A percentile compares a stretch with the other conserved stretches of the same genome.
phyloP scores from a whole-genome alignment of 35 echinoderm and acorn worm genomes.

The Diadema setosum region DNA sequence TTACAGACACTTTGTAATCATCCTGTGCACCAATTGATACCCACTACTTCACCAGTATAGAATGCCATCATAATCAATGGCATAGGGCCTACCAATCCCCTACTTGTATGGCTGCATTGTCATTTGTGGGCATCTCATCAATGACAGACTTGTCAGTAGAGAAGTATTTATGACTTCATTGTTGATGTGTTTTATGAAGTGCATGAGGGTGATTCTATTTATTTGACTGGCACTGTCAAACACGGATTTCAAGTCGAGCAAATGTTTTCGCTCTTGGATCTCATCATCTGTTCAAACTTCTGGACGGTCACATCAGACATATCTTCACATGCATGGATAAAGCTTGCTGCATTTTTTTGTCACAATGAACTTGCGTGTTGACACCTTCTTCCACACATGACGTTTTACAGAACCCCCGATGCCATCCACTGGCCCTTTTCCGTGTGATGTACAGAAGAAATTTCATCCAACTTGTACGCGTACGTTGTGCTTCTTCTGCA shows the following conservation, averaged over 20 bases:
- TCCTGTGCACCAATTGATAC: constrained; percentile 8
- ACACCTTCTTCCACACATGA: constrained; percentile 18
- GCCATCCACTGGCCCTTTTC: constrained; percentile 74
- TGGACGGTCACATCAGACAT: constrained; percentile 28
- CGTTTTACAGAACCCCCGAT: constrained; percentile 32
- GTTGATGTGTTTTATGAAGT: background rate
- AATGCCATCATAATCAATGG: constrained; percentile 32
- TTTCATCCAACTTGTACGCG: constrained; percentile 53
- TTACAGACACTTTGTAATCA: constrained; percentile 43
- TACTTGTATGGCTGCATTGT: background rate
- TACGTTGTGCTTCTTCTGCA: constrained; percentile 33
- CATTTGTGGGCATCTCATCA: background rate
- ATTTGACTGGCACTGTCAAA: background rate
- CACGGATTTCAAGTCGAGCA: background rate
- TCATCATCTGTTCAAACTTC: constrained; percentile 26
- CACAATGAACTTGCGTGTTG: background rate
- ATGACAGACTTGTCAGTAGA: background rate
- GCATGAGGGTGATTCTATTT: background rate
- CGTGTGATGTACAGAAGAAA: constrained; percentile 69
- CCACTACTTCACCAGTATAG: constrained; percentile 53
- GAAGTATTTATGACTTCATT: background rate
- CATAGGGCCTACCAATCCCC: constrained; percentile 39
- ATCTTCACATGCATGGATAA: background rate
- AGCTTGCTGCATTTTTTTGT: constrained; percentile 35
- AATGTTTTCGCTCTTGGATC: background rate